A percentile compares a stretch with the other conserved stretches of the same genome.
Evolutionary conservation across 2,888 invertebrate species (phyloP).

Genomic region (Hybos culiciformis): DNA sequence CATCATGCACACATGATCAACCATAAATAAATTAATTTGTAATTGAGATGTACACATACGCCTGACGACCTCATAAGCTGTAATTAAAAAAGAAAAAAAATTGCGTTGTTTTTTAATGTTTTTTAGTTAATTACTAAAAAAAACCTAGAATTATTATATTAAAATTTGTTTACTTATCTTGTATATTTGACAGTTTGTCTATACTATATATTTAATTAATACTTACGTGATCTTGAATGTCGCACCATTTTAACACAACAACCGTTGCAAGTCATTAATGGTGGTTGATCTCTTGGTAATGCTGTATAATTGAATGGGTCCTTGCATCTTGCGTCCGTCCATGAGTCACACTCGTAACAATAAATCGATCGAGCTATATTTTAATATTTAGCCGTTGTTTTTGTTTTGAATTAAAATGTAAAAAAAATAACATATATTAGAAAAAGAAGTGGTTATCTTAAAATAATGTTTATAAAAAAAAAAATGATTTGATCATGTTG

Average conservation of each 20-base stretch:
- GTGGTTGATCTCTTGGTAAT: slow-evolving; percentile 74
- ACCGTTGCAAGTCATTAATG: slow-evolving; percentile 76
- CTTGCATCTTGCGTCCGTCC: slow-evolving; percentile 78
- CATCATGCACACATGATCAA: slow-evolving; percentile 97
- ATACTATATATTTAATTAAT: neutral
- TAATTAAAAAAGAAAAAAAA: too few species aligned
- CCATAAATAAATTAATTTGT: slow-evolving; percentile 93
- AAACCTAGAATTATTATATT: too few species aligned
- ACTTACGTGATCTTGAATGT: slow-evolving; percentile 79
- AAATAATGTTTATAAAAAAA: too few species aligned
- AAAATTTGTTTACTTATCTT: too few species aligned
- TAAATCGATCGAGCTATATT: slow-evolving; percentile 69
- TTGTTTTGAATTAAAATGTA: slow-evolving; percentile 12
- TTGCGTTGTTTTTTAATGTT: neutral
- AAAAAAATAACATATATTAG: slow-evolving; percentile 8
- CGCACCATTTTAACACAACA: slow-evolving; percentile 94
- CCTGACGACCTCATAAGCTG: slow-evolving; percentile 82
- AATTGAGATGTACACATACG: slow-evolving; percentile 87
- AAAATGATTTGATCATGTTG: too few species aligned
- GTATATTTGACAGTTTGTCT: too few species aligned
- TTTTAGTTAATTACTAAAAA: too few species aligned
- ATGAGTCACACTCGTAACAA: slow-evolving; percentile 90
- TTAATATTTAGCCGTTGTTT: slow-evolving; percentile 14
- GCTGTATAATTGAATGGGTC: slow-evolving; percentile 91
- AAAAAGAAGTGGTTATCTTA: slow-evolving; percentile 9